Evolutionary conservation across 1,140 invertebrate species (phyloP).

Genomic region (Drosophila repleta): DNA sequence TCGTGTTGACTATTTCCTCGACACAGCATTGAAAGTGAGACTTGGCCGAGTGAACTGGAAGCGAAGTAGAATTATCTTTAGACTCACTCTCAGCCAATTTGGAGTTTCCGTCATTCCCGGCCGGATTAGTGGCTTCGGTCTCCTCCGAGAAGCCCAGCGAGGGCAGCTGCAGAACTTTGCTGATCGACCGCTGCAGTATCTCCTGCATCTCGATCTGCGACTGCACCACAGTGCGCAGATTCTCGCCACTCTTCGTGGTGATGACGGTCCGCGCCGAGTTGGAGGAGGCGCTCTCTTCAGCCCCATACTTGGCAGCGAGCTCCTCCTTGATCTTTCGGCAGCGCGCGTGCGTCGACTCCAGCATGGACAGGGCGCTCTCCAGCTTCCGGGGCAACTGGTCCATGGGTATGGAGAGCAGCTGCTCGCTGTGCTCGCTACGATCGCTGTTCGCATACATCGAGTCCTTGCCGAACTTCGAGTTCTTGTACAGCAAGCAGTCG

Average conservation of each 20-base stretch:
- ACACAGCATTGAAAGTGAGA: neutral
- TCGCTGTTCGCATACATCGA: neutral
- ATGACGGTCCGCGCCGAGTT: conserved; percentile 47
- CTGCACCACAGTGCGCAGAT: conserved; percentile 51
- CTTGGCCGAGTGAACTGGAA: neutral
- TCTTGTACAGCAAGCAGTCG: conserved; percentile 19
- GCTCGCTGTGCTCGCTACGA: conserved; percentile 1
- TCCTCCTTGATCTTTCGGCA: conserved; percentile 1
- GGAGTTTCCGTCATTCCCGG: no score
- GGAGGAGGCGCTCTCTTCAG: neutral
- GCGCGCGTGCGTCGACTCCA: conserved; percentile 19
- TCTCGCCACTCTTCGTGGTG: conserved; percentile 54
- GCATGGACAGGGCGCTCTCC: neutral
- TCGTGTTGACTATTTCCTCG: conserved; percentile 46
- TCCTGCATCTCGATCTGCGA: conserved; percentile 62
- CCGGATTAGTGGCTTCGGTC: neutral
- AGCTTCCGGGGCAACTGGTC: neutral
- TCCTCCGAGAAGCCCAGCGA: neutral
- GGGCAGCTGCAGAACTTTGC: neutral
- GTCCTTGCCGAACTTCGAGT: conserved; percentile 5
- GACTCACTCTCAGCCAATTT: neutral
- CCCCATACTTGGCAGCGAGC: conserved; percentile 10
- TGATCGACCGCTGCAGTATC: conserved; percentile 25
- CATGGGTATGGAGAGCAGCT: neutral
- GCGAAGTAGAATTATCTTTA: neutral